Conservation (phyloP, 37 sponge, comb jelly and placozoan species). For the Axinella damicornis region DNA sequence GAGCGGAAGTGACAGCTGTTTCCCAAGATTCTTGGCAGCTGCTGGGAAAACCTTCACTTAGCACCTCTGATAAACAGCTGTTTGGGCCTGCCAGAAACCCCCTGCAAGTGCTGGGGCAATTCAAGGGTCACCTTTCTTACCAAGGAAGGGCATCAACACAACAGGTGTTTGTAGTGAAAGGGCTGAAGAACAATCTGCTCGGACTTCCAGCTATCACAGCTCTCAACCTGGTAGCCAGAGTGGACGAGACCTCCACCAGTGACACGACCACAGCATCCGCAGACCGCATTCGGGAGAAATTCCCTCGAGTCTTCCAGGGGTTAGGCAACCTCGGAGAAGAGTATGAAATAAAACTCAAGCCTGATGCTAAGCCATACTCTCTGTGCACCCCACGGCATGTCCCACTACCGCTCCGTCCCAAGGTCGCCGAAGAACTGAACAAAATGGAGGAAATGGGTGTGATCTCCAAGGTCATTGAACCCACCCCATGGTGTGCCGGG, state of each 20-base stretch:
- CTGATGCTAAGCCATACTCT: slow-evolving; percentile 39
- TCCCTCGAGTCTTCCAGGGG: slow-evolving; percentile 36
- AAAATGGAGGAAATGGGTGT: too few species aligned
- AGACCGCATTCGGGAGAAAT: background rate
- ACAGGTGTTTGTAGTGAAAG: slow-evolving; percentile 14
- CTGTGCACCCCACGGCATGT: too few species aligned
- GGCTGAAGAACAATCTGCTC: too few species aligned
- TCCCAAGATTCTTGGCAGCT: background rate
- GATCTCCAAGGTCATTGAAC: too few species aligned
- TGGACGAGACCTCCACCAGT: background rate
- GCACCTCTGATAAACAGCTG: background rate
- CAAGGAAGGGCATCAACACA: background rate
- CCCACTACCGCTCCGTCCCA: too few species aligned
- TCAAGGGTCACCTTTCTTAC: background rate
- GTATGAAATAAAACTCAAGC: slow-evolving; percentile 28
- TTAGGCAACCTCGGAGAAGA: slow-evolving; percentile 25
- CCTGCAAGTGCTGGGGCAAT: background rate
- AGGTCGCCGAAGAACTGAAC: too few species aligned
- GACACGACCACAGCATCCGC: too few species aligned
- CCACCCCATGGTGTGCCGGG: too few species aligned
- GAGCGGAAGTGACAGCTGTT: slow-evolving; percentile 21
- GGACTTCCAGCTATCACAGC: too few species aligned
- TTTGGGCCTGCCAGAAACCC: background rate
- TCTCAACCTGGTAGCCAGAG: background rate
- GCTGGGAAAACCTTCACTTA: background rate